phyloP scores from a whole-genome alignment of 2,113 vertebrate species.

The Mobula birostris region DNA sequence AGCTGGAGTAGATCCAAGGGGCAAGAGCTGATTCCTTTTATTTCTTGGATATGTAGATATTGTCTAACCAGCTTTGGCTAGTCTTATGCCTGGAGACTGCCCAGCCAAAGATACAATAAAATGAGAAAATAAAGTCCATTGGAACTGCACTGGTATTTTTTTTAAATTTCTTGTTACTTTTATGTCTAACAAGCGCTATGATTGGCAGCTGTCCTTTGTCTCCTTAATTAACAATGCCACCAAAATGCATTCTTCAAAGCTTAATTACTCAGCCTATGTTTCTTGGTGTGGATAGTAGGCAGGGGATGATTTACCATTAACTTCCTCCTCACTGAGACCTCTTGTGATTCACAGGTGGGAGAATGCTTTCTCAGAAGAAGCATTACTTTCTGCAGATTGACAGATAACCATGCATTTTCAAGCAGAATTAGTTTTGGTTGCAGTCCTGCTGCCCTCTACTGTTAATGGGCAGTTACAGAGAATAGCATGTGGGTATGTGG shows the following conservation, averaged over 20 bases:
- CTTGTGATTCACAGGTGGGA: background rate
- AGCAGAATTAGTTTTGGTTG: background rate
- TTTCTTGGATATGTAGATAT: background rate
- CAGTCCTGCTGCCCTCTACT: background rate
- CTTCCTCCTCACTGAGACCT: background rate
- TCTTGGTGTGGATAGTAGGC: too few relatives aligned
- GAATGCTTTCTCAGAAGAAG: background rate
- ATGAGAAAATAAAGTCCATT: background rate
- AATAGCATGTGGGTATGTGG: background rate
- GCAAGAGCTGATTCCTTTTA: background rate
- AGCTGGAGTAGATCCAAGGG: too few relatives aligned
- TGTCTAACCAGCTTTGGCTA: background rate
- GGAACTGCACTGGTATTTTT: background rate
- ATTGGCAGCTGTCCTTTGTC: background rate
- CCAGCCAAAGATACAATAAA: background rate
- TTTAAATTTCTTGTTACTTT: background rate
- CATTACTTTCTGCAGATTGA: background rate
- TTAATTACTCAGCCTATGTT: background rate
- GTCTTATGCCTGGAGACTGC: background rate
- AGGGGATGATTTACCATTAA: background rate
- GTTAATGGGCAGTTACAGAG: background rate
- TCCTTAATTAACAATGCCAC: background rate
- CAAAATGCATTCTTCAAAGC: background rate
- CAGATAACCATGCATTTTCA: too few relatives aligned
- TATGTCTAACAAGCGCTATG: background rate